Evolutionary conservation across 2,888 invertebrate species (phyloP), one percentile per base, ranked within the genome.

Genomic region (Biston betularia): DNA sequence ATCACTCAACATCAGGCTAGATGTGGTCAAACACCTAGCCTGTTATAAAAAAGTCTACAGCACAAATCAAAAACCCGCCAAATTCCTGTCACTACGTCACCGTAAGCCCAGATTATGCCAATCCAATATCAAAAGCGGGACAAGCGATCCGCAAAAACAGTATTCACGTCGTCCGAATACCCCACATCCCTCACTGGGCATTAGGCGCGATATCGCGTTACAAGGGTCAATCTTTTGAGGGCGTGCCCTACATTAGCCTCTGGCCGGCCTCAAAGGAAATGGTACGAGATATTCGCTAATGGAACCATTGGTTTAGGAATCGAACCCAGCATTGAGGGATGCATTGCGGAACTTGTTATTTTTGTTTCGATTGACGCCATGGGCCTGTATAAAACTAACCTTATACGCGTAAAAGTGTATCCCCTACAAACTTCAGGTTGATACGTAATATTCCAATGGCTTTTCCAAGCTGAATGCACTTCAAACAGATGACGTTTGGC

Each of bases 221-320:
- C 84, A 77, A 78, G 85, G 88, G 88, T 88, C 88, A 89, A 87
- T 86, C 85, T 85, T 82, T 79, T 78, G 79, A 83, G 83, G 86
- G 86, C 86, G 82, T 83, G 72, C 75, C 84, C 80, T 81, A 81
- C 87, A 89, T 90, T 90, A 89, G 84, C 87, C 89, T 82, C 76
- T 85, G 87, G 84, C 86, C 86, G 86, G 80, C 75, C 86, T 87
- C 87, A 85, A 86, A 89, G 89, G 88, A 87, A 86, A 84, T 81
- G 82, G 79, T 77, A 73, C 79, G 78, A 82, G 84, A 87, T 84
- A 84, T 79, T 76, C 79, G 77, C 86, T 90, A 90, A 91, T 90
- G 89, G 89, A 85, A 83, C 86, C 86, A 88, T 88, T 89, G 89
- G 86, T 89, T 89, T 87, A 80, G 80, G 82, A 84, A 85, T 88